Conservation (phyloP, 1,140 invertebrate species). For the Ceratina calcarata region DNA sequence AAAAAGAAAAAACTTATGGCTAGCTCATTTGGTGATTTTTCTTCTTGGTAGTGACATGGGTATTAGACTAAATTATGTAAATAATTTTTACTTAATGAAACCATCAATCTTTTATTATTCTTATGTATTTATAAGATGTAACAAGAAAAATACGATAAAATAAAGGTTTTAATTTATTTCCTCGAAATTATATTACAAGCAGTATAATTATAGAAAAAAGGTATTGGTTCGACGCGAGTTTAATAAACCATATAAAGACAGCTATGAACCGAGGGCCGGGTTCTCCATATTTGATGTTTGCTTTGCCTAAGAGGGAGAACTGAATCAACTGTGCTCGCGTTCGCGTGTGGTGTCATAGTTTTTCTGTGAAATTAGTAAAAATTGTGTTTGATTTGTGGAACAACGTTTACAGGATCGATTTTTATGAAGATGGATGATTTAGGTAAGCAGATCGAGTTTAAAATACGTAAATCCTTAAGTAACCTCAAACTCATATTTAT, state of each 20-base stretch:
- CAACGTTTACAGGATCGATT: neutral
- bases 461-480: conserved; percentile 8
- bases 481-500: conserved; percentile 54
- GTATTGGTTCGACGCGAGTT: no score
- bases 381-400: conserved; percentile 9
- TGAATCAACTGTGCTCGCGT: conserved; percentile 16
- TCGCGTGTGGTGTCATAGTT: neutral
- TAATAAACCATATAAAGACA: neutral
- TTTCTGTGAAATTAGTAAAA: conserved; percentile 8
- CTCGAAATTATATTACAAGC: neutral
- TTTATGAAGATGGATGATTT: conserved; percentile 68
- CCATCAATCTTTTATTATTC: no score
- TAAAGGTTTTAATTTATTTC: neutral
- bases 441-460: conserved; percentile 58
- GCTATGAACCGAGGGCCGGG: conserved; percentile 17
- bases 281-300: conserved; percentile 67
- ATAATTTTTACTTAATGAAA: no score
- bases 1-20: conserved; percentile 82
- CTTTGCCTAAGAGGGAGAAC: conserved; percentile 12
- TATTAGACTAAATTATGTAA: neutral
- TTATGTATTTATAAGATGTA: conserved; percentile 16
- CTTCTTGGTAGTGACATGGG: conserved; percentile 80
- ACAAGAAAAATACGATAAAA: neutral
- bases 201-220: neutral
- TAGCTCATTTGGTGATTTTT: conserved; percentile 84